These are phyloP conservation scores for Teleopsis dalmanni DNA, from an alignment of 1,140 invertebrate genomes.

Conservation along the genomic window DNA sequence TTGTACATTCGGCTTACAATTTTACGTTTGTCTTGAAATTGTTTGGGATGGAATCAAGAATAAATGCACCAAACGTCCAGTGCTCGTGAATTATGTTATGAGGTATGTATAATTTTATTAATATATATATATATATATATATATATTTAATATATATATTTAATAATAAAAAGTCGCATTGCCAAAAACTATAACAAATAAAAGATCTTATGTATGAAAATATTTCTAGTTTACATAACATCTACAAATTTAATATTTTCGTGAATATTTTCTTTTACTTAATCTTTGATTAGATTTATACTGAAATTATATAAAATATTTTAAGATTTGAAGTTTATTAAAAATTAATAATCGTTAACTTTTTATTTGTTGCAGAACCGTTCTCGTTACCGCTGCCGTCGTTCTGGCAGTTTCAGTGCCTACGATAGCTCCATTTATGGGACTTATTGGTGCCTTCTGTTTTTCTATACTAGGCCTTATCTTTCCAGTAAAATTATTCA, in stretches of 20 bases:
- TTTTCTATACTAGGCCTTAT: slow-evolving; percentile 89
- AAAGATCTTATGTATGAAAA: too few species aligned
- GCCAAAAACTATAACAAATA: too few species aligned
- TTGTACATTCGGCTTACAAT: slow-evolving; percentile 91
- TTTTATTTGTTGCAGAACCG: slow-evolving; percentile 43
- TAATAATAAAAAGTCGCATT: too few species aligned
- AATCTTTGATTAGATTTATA: too few species aligned
- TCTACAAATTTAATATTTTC: too few species aligned
- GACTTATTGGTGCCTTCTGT: slow-evolving; percentile 88
- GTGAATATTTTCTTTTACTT: not conserved
- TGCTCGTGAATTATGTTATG: slow-evolving; percentile 67
- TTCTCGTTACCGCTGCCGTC: slow-evolving; percentile 59
- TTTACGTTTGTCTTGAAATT: slow-evolving; percentile 87
- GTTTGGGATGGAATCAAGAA: slow-evolving; percentile 67
- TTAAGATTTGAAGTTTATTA: not conserved
- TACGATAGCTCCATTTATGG: slow-evolving; percentile 82
- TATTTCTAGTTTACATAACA: too few species aligned
- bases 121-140: too few species aligned
- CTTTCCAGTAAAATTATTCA: slow-evolving; percentile 56
- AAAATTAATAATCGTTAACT: not conserved
- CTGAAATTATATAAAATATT: too few species aligned
- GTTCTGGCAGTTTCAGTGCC: slow-evolving; percentile 78
- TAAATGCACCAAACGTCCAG: slow-evolving; percentile 57
- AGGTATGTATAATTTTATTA: slow-evolving; percentile 47
- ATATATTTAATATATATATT: too few species aligned